Percentiles rank a stretch among this genome's conserved stretches.
Conservation (phyloP, 2,113 vertebrate genomes). For the Ovis aries region ARS-UI_Ramb_v3.0 NC_056074.1:9970001-9970500, state of each 20-base stretch:
- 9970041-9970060: not conserved
- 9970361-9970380: not conserved
- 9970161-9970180: not conserved
- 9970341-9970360: not conserved
- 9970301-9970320: not conserved
- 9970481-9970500: too few species aligned
- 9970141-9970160: not conserved
- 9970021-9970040: conserved; percentile 1
- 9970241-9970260: not conserved
- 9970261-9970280: not conserved
- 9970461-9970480: too few species aligned
- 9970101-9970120: not conserved
- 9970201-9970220: not conserved
- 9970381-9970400: not conserved
- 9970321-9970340: not conserved
- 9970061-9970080: not conserved
- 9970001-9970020: not conserved
- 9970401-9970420: not conserved
- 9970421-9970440: too few species aligned
- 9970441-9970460: too few species aligned
- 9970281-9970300: not conserved
- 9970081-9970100: not conserved
- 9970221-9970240: not conserved
- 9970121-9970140: not conserved
- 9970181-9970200: not conserved